Base-by-base conservation (phyloP, 2,888 invertebrate genomes). In the Erpobdella octoculata region DNA sequence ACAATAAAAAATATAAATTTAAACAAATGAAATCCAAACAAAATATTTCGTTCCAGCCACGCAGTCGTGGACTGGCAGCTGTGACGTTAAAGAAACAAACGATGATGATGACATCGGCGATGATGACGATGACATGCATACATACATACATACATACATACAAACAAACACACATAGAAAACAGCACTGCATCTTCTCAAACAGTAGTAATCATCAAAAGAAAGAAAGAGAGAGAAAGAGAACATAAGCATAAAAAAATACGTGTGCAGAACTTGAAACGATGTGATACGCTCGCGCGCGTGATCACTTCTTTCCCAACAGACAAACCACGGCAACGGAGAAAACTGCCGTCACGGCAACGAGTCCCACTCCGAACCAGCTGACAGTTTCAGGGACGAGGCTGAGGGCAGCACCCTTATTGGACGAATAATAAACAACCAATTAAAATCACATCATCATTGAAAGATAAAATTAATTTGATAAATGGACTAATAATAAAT, bases 311-410 rank as follows among this genome's bases (percentile, higher is more conserved):
- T 37, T 65, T 9, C 12, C 25, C 1, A 36, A 31, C 21, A 37
- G n/a, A 28, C 4, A 37, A 2, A 65, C n/a, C 21, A 38, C 21
- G 38, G 75, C 68, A n/a, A 70, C 37, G 31, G 73, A 68, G 41
- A 71, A 48, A 12, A 73, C 67, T 3, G 73, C 73, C 3, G 72
- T 38, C 21, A 67, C 38, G 59, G 69, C 36, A 3, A 75, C 67
- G 62, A 73, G 46, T 36, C 75, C 72, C 46, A 75, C 41, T 25
- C 67, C 71, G 15, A 61, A 28, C 75, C 75, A 75, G 35, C 75
- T 73, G 31, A 75, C 48, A 3, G 71, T 72, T 37, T 73, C 73
- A 9, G 75, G 75, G 18, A 75, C 72, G 25, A 72, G 62, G 46
- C 61, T 41, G 48, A 75, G 62, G 25, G 64, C 75, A 4, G 75